Percentiles rank a stretch among this genome's conserved stretches.
These are phyloP conservation scores for Hucho hucho DNA, from an alignment of 2,113 vertebrate genomes.

Conservation along the genomic window DNA sequence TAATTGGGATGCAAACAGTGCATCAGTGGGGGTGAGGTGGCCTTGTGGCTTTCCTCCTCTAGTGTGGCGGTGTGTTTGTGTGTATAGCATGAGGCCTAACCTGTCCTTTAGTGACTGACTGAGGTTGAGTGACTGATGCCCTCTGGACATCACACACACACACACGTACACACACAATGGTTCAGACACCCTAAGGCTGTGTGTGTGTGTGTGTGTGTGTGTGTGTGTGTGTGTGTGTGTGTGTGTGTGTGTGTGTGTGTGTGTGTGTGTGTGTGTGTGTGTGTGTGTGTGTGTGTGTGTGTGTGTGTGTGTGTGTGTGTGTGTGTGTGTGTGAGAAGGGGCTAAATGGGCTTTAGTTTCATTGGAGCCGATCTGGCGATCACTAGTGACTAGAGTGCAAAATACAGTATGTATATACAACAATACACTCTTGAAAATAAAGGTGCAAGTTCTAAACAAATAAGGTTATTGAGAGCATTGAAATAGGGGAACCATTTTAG, in stretches of 20 bases:
- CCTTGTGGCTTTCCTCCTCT: neutral
- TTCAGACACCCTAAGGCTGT: neutral
- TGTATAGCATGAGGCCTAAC: neutral
- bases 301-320: neutral
- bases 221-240: neutral
- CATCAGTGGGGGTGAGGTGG: neutral
- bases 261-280: neutral
- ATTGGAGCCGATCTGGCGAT: conserved; percentile 41
- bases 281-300: neutral
- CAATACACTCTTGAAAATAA: too few relatives aligned
- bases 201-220: neutral
- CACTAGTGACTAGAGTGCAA: neutral
- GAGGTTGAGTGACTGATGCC: neutral
- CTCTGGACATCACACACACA: neutral
- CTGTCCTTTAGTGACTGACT: neutral
- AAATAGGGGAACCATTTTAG: too few relatives aligned
- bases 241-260: neutral
- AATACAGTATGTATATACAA: neutral
- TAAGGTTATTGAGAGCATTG: too few relatives aligned
- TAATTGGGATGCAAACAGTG: neutral
- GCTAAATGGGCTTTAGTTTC: neutral
- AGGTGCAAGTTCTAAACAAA: too few relatives aligned
- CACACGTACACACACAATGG: neutral
- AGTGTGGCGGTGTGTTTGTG: neutral
- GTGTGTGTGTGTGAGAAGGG: neutral